Evolutionary conservation across 2,113 vertebrate genomes (phyloP).

Genomic region (Sander lucioperca): DNA sequence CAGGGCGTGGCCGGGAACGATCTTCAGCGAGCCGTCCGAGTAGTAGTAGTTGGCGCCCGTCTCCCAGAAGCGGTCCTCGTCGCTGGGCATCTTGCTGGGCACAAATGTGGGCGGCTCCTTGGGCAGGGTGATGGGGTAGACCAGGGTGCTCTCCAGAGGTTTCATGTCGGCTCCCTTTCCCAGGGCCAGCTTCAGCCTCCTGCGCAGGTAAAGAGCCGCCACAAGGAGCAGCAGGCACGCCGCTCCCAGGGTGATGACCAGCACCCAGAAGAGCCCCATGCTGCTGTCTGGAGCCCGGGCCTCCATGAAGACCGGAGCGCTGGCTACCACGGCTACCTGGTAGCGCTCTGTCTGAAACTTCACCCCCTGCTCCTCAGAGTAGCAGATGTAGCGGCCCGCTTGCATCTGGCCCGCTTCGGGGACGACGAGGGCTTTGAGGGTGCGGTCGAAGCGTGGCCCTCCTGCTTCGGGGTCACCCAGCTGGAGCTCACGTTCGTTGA

Average conservation of each 20-base stretch:
- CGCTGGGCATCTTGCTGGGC: constrained; percentile 88
- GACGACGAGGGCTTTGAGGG: constrained; percentile 89
- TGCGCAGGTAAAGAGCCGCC: constrained; percentile 89
- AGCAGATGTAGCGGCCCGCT: constrained; percentile 89
- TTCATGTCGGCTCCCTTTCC: constrained; percentile 91
- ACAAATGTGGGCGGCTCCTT: constrained; percentile 92
- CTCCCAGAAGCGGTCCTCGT: constrained; percentile 95
- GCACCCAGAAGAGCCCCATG: constrained; percentile 93
- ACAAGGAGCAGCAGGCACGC: constrained; percentile 90
- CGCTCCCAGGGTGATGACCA: constrained; percentile 91
- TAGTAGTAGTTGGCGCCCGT: constrained; percentile 94
- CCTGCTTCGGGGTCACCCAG: constrained; percentile 70
- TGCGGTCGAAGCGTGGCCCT: constrained; percentile 84
- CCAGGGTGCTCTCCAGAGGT: constrained; percentile 91
- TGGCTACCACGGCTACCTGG: constrained; percentile 87
- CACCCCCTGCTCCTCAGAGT: constrained; percentile 90
- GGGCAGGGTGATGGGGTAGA: constrained; percentile 94
- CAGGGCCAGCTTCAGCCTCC: constrained; percentile 90
- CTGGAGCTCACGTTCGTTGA: constrained; percentile 87
- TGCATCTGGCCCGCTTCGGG: constrained; percentile 85
- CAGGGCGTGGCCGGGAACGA: constrained; percentile 93
- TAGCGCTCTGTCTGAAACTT: constrained; percentile 89
- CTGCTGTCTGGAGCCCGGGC: constrained; percentile 89
- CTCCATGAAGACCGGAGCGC: constrained; percentile 88
- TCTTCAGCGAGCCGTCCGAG: constrained; percentile 96